Base-by-base conservation (phyloP, 2,113 vertebrate genomes). In the Tautogolabrus adspersus region DNA sequence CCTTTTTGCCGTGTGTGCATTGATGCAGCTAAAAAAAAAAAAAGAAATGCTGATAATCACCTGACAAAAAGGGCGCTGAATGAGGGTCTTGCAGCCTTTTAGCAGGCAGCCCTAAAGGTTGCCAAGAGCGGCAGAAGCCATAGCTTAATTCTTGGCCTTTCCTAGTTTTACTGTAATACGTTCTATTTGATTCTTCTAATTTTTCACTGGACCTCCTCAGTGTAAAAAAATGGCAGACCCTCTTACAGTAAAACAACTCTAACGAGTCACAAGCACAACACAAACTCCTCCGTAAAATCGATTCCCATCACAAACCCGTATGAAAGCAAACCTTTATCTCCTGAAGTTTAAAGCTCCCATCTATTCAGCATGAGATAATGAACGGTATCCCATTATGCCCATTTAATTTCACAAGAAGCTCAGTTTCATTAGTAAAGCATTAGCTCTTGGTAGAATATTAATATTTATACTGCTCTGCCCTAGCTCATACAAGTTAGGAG, bases 351-450 rank as follows among this genome's bases (percentile, higher is more conserved):
- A 72, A 59, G 64, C 77, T 57, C 57, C 77, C 64, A 83, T 92
- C 72, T 72, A 85, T 90, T 89, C 83, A 57, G 60, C 62, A 23
- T 79, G 51, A 68, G 80, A 74, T 84, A 84, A 83, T 87, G 78
- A 91, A 85, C 66, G 55, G 40, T 80, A 70, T 87, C 82, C 82
- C 77, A 85, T 88, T 84, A 89, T 83, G 63, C 56, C 65, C 61
- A 82, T 91, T 93, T 88, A 79, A 89, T 91, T 90, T 87, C 84
- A 88, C 79, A 75, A 85, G 77, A 82, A 83, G 71, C 85, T 86
- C 77, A n/a, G 49, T 80, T 84, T 84, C 84, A 91, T 92, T 87
- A 89, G 93, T 90, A 86, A 88, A 87, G 72, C 81, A 91, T 87
- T 71, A 90, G 75, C 76, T 72, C 75, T 75, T 37, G 52, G 66